Conservation (phyloP, 2,797 vertebrate species). For the Cirrhinus molitorella region DNA sequence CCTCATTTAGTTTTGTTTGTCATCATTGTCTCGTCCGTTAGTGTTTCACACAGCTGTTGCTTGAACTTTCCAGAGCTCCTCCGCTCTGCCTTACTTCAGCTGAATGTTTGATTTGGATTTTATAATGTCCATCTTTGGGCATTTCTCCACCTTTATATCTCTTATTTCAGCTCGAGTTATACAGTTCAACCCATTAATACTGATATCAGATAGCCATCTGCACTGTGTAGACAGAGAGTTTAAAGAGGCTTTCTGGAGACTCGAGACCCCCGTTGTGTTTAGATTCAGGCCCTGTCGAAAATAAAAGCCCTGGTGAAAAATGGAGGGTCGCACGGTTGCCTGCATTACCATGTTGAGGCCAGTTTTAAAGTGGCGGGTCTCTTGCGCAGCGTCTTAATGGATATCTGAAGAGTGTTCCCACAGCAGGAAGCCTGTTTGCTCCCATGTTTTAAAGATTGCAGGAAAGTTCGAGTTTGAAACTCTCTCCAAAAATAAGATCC, state of each 20-base stretch:
- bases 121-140: constrained; percentile 48
- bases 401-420: constrained; percentile 10
- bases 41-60: constrained; percentile 28
- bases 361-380: constrained; percentile 9
- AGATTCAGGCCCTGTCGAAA: constrained; percentile 41
- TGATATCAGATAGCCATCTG: constrained; percentile 42
- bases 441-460: neutral
- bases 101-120: constrained; percentile 42
- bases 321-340: neutral
- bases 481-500: neutral
- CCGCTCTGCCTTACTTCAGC: neutral
- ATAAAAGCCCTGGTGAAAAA: constrained; percentile 23
- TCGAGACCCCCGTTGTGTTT: constrained; percentile 29
- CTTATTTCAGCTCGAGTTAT: constrained; percentile 37
- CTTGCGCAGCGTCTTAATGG: constrained; percentile 18
- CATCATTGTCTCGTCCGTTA: constrained; percentile 39
- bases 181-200: constrained; percentile 43
- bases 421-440: constrained; percentile 11
- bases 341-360: constrained; percentile 28
- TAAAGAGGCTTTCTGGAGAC: constrained; percentile 50
- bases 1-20: constrained; percentile 58
- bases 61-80: constrained; percentile 45
- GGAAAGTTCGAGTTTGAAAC: neutral
- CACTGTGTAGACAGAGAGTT: constrained; percentile 46
- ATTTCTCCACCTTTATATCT: constrained; percentile 36